Evolutionary conservation across 2,797 vertebrate species (phyloP), one percentile per base, ranked within the genome.

Genomic region (Threskiornis aethiopicus): DNA sequence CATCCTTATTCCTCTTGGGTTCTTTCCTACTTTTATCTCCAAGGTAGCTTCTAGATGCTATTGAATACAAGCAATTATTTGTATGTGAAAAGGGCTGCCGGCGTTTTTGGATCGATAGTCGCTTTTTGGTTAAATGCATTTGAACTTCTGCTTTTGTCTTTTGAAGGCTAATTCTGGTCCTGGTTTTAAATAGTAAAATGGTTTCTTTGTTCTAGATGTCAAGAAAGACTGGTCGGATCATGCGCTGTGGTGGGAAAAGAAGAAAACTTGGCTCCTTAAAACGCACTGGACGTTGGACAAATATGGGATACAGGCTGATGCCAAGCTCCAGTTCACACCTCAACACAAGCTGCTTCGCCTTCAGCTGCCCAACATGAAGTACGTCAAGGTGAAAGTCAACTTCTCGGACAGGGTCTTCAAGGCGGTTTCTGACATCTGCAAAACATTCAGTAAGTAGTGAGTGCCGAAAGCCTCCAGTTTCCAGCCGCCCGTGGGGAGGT

Each of bases 211-310:
- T 96, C 26, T 21, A 99, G 99, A 99, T 97, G 99, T 99, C 88
- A 99, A 99, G 98, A 99, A 99, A 97, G 99, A 99, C 97, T 99
- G 99, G 99, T 99, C 99, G 1, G 99, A 99, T 97, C 99, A 99
- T 19, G 99, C 99, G 8, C 96, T 99, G 91, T 99, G 99, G 99
- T 99, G 99, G 99, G 99, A 99, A 97, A 99, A 99, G 98, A 99
- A 99, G 98, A 99, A 99, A 96, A 99, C 99, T 22, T 99, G 99
- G 99, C 99, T 99, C 95, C 96, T 99, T 77, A 99, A 99, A 98
- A 99, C 99, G 6, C 99, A 99, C 93, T 99, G 99, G 99, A 99
- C 99, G 4, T 97, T 99, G 98, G 99, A 99, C 98, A 99, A 99
- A 97, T 99, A 99, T 3, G 99, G 99, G 84, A 99, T 99, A 90